These are phyloP conservation scores for Coptodon bakossiorum DNA, from an alignment of 2,113 vertebrate species.

Conservation along the genomic window DNA sequence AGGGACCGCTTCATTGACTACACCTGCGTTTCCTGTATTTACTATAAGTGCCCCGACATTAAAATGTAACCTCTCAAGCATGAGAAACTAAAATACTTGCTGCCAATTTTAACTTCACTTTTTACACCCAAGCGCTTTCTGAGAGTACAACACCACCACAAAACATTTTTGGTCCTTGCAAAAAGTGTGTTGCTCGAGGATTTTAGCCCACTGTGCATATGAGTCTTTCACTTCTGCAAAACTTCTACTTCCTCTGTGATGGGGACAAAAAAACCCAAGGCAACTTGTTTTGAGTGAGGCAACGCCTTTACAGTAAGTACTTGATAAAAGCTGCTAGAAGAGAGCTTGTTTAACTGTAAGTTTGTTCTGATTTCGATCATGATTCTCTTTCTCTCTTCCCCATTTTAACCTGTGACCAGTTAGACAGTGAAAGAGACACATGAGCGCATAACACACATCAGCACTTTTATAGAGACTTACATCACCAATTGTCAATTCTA, in stretches of 20 bases:
- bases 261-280: not conserved
- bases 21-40: not conserved
- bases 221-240: slow-evolving; percentile 15
- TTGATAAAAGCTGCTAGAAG: not conserved
- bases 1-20: not conserved
- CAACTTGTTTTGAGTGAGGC: not conserved
- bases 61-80: not conserved
- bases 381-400: not conserved
- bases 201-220: not conserved
- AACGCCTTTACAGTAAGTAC: not conserved
- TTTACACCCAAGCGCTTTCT: not conserved
- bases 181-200: not conserved
- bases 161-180: not conserved
- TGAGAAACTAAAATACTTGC: not conserved
- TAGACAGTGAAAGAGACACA: not conserved
- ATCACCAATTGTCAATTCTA: not conserved
- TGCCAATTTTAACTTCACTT: not conserved
- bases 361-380: not conserved
- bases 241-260: not conserved
- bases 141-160: not conserved
- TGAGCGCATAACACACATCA: not conserved
- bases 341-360: not conserved
- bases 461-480: not conserved
- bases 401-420: not conserved
- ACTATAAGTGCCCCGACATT: not conserved